phyloP scores from a whole-genome alignment of 2,113 vertebrate species.

The Paedocypris sp. region DNA sequence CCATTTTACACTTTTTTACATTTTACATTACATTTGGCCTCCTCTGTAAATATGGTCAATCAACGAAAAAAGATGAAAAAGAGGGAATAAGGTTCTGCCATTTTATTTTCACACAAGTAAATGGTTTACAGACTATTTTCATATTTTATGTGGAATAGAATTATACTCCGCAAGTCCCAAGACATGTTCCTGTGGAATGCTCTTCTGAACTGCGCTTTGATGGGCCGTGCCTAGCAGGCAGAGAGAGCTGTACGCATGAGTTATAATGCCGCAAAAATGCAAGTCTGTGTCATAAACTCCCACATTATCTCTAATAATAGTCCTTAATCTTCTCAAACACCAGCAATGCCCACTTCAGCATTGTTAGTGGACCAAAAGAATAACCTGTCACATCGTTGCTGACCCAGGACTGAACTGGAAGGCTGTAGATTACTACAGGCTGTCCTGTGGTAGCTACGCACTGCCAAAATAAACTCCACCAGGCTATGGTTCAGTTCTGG shows the following conservation, averaged over 20 bases:
- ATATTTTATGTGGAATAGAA: neutral
- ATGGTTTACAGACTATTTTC: neutral
- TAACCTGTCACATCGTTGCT: neutral
- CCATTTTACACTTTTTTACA: too few relatives aligned
- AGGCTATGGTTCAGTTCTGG: neutral
- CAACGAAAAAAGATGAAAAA: too few relatives aligned
- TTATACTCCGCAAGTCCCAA: neutral
- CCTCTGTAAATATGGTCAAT: too few relatives aligned
- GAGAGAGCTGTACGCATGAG: neutral
- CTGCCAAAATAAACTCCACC: slow-evolving; percentile 2
- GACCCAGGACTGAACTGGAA: neutral
- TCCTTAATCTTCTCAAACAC: neutral
- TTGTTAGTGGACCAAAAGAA: neutral
- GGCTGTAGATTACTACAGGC: neutral
- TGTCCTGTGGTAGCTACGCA: neutral
- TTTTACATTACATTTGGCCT: too few relatives aligned
- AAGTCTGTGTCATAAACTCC: slow-evolving; percentile 4
- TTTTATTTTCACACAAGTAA: too few relatives aligned
- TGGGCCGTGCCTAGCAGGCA: neutral
- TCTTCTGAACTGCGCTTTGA: slow-evolving; percentile 8
- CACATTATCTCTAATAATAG: neutral
- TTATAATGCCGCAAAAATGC: slow-evolving; percentile 10
- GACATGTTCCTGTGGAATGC: neutral
- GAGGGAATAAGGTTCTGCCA: too few relatives aligned
- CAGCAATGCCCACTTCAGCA: neutral